Conservation (phyloP, 2,797 vertebrate species). For the Nothura maculosa region DNA sequence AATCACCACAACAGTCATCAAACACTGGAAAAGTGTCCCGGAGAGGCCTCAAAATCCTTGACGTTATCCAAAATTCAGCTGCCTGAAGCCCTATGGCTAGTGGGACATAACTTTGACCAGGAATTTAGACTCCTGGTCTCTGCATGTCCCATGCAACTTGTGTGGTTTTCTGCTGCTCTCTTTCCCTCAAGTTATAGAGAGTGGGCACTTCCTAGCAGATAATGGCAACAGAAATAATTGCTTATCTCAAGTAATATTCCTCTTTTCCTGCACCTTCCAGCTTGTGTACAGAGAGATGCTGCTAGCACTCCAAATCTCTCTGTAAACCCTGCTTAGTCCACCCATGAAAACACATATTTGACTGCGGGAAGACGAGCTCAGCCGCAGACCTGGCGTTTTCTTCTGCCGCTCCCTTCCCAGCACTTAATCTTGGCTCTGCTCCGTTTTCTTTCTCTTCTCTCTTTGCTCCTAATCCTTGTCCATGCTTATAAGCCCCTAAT, state of each 20-base stretch:
- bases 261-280: not conserved
- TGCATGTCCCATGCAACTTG: not conserved
- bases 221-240: not conserved
- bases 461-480: constrained; percentile 71
- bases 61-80: not conserved
- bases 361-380: not conserved
- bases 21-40: not conserved
- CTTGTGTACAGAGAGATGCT: not conserved
- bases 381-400: constrained; percentile 17
- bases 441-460: constrained; percentile 61
- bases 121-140: not conserved
- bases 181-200: not conserved
- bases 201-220: not conserved
- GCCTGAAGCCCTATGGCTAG: not conserved
- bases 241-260: not conserved
- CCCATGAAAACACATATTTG: not conserved
- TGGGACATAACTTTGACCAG: not conserved
- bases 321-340: not conserved
- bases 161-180: not conserved
- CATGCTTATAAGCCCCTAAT: constrained; percentile 73
- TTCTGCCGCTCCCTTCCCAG: constrained; percentile 8
- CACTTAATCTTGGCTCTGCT: constrained; percentile 67
- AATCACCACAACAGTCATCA: not conserved
- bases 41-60: not conserved
- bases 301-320: not conserved